Evolutionary conservation across 2,113 vertebrate genomes (phyloP).

Genomic region (Mandrillus leucophaeus): DNA sequence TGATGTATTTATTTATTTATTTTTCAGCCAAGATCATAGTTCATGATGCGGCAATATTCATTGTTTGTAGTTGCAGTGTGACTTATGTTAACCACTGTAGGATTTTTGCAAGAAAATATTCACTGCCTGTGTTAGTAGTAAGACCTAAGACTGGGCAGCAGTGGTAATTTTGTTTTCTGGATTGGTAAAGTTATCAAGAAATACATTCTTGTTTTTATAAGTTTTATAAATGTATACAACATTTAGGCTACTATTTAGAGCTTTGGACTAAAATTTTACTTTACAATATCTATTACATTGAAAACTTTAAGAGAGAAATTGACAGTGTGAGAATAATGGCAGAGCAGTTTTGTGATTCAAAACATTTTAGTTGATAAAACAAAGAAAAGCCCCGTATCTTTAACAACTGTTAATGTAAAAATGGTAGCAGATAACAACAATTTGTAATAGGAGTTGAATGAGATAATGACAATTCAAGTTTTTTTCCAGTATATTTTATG

Average conservation of each 20-base stretch:
- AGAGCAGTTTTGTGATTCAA: slow-evolving; percentile 31
- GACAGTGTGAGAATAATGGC: background rate
- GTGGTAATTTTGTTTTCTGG: slow-evolving; percentile 32
- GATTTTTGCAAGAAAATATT: slow-evolving; percentile 31
- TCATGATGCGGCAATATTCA: background rate
- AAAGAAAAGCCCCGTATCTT: background rate
- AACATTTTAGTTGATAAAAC: slow-evolving; percentile 26
- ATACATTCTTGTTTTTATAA: background rate
- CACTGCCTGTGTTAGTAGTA: background rate
- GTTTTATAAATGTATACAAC: background rate
- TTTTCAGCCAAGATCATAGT: background rate
- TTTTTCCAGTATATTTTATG: background rate
- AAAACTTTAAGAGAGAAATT: background rate
- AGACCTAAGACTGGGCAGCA: background rate
- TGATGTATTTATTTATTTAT: background rate
- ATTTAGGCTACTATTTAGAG: background rate
- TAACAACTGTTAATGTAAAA: background rate
- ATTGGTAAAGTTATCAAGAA: background rate
- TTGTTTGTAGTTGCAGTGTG: background rate
- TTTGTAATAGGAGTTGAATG: slow-evolving; percentile 29
- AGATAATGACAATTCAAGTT: background rate
- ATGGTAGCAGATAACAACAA: background rate
- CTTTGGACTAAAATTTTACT: slow-evolving; percentile 28
- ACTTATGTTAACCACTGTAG: background rate
- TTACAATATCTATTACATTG: slow-evolving; percentile 3